These are phyloP conservation scores for Mungos mungo DNA, from an alignment of 2,113 vertebrate genomes.

Conservation along the genomic window DNA sequence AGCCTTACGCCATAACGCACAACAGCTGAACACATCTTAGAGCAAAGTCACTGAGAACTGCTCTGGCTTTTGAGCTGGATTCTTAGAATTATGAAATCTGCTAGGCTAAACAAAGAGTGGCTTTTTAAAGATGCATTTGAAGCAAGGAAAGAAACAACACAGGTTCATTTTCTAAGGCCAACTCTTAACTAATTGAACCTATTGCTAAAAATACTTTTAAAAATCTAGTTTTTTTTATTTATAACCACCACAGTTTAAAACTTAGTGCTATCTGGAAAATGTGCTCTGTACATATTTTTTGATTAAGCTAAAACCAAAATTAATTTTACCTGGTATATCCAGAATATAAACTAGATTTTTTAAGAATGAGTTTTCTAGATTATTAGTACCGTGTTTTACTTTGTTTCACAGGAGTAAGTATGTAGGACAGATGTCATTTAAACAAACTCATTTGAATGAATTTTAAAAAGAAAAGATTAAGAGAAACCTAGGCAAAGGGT, in stretches of 20 bases:
- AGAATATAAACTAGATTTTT: not conserved
- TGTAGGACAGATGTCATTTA: not conserved
- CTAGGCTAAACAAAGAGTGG: constrained; percentile 64
- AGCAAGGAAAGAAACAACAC: constrained; percentile 59
- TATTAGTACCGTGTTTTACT: not conserved
- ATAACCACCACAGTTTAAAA: not conserved
- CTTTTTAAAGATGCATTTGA: constrained; percentile 51
- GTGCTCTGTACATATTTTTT: not conserved
- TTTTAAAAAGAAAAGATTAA: constrained; percentile 23
- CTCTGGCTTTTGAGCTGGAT: constrained; percentile 41
- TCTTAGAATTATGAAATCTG: constrained; percentile 69
- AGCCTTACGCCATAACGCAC: constrained; percentile 49
- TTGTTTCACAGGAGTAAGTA: constrained; percentile 17
- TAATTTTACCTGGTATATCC: not conserved
- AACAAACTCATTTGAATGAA: constrained; percentile 36
- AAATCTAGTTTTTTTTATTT: not conserved
- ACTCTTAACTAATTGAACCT: not conserved
- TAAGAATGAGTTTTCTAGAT: not conserved
- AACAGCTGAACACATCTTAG: constrained; percentile 43
- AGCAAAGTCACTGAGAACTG: constrained; percentile 52
- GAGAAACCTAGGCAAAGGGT: not conserved
- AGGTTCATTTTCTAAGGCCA: not conserved
- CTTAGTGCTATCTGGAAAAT: not conserved
- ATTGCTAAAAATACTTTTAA: not conserved
- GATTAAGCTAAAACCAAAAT: not conserved